phyloP scores from a whole-genome alignment of 2,113 vertebrate genomes.

The Heterochromis multidens region DNA sequence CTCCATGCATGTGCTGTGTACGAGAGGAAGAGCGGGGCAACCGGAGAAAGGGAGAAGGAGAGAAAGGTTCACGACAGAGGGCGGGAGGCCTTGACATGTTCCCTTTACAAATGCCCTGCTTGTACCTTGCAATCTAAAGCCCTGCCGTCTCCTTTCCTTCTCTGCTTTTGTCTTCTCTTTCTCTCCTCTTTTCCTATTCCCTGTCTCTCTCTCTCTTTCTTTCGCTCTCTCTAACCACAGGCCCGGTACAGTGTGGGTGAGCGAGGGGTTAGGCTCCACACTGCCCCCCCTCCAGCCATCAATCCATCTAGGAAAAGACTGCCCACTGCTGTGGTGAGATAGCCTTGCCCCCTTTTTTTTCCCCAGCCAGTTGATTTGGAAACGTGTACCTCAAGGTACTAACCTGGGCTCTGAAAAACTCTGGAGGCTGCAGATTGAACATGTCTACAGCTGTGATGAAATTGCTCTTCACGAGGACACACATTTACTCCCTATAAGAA shows the following conservation, averaged over 20 bases:
- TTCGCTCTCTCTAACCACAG: slow-evolving; percentile 71
- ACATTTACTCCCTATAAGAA: neutral
- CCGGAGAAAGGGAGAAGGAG: neutral
- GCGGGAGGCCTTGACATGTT: slow-evolving; percentile 45
- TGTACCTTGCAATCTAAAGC: slow-evolving; percentile 69
- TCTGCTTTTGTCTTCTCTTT: slow-evolving; percentile 61
- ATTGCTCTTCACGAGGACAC: neutral
- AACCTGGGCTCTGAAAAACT: neutral
- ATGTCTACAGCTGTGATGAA: neutral
- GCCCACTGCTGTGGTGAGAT: slow-evolving; percentile 75
- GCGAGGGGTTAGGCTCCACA: slow-evolving; percentile 73
- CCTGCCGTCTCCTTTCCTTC: slow-evolving; percentile 63
- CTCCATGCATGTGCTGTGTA: slow-evolving; percentile 27
- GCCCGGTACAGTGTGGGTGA: slow-evolving; percentile 74
- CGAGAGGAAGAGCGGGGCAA: slow-evolving; percentile 17
- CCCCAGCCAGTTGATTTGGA: neutral
- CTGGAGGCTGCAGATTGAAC: neutral
- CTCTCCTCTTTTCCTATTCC: slow-evolving; percentile 41
- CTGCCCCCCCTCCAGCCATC: slow-evolving; percentile 68
- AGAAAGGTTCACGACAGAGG: slow-evolving; percentile 9
- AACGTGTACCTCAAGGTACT: slow-evolving; percentile 9
- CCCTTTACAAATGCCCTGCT: slow-evolving; percentile 64
- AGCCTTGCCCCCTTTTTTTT: slow-evolving; percentile 32
- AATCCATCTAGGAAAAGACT: slow-evolving; percentile 77
- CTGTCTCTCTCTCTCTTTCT: slow-evolving; percentile 46